phyloP scores from a whole-genome alignment of 2,797 vertebrate species.

The Diglossa cyanea region DNA sequence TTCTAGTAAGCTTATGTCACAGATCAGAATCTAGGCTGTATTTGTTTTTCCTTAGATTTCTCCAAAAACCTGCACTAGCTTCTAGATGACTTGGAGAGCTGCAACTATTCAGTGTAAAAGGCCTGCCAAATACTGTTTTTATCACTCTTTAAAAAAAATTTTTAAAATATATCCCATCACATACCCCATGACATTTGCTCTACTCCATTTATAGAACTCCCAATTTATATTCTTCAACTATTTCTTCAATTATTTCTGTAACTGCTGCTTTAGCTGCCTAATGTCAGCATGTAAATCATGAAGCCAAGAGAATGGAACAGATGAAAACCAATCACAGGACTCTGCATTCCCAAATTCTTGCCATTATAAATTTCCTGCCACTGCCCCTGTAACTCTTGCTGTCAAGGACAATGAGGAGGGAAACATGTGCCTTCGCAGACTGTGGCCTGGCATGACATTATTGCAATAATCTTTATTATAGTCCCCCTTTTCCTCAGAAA shows the following conservation, averaged over 20 bases:
- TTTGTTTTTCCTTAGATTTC: background rate
- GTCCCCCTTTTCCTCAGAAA: background rate
- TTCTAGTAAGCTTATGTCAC: background rate
- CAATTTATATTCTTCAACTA: background rate
- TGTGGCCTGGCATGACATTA: constrained; percentile 15
- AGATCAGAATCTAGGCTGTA: background rate
- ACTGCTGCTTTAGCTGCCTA: constrained; percentile 9
- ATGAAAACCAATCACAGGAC: constrained; percentile 37
- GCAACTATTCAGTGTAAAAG: background rate
- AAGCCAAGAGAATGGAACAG: background rate
- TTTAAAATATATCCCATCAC: background rate
- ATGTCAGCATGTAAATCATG: constrained; percentile 40
- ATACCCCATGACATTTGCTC: background rate
- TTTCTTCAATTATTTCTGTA: background rate
- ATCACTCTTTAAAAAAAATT: background rate
- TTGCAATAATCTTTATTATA: constrained; percentile 7
- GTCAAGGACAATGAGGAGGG: background rate
- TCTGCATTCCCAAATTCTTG: background rate
- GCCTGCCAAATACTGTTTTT: background rate
- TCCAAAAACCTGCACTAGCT: background rate
- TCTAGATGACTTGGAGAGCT: background rate
- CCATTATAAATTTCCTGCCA: constrained; percentile 5
- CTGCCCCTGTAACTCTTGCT: constrained; percentile 15
- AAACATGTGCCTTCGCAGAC: background rate
- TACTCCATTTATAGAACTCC: background rate